These are phyloP conservation scores for Campylomormyrus numenius DNA, from an alignment of 2,113 vertebrate genomes.

Conservation along the genomic window DNA sequence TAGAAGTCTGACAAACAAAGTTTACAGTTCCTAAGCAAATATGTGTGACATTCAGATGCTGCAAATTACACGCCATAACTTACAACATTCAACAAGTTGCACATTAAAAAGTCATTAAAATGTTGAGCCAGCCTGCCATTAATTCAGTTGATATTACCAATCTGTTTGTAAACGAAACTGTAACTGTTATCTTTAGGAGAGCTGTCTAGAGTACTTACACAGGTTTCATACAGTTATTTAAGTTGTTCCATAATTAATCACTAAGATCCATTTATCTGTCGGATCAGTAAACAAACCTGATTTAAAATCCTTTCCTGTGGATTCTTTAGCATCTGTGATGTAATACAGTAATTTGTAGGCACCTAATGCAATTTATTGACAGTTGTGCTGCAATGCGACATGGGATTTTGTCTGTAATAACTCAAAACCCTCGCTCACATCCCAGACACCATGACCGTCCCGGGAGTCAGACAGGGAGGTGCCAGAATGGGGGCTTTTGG, in stretches of 20 bases:
- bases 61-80: background rate
- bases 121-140: background rate
- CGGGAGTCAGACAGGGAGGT: background rate
- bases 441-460: background rate
- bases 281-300: background rate
- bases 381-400: background rate
- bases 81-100: background rate
- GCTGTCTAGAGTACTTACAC: background rate
- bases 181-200: background rate
- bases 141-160: background rate
- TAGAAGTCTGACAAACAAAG: background rate
- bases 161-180: background rate
- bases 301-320: background rate
- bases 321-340: background rate
- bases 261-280: background rate
- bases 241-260: background rate
- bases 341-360: background rate
- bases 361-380: background rate
- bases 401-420: constrained; percentile 11
- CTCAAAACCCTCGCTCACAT: background rate
- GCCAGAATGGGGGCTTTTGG: background rate
- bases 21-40: background rate
- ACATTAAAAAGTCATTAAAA: constrained; percentile 16
- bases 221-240: background rate
- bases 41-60: background rate